phyloP scores from a whole-genome alignment of 2,888 invertebrate genomes.

The Bellardia bayeri region DNA sequence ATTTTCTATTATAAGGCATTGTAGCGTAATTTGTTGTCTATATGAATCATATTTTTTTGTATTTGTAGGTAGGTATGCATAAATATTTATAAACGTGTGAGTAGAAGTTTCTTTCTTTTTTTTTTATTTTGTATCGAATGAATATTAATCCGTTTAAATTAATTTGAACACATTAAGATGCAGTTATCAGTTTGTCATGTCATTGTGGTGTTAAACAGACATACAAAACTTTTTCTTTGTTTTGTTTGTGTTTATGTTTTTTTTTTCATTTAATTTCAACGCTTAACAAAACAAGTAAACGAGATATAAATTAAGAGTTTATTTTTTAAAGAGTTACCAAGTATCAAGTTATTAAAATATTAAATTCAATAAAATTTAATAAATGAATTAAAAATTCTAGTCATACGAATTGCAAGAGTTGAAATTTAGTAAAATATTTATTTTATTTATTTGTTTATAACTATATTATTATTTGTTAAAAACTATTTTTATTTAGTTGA shows the following conservation, averaged over 20 bases:
- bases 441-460: no score
- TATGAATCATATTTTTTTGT: constrained; percentile 28
- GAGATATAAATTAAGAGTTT: constrained; percentile 54
- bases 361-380: constrained; percentile 5
- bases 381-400: constrained; percentile 43
- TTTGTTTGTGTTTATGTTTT: neutral
- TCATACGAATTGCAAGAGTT: neutral
- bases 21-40: constrained; percentile 28
- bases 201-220: constrained; percentile 62
- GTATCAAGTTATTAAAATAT: constrained; percentile 32
- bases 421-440: no score
- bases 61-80: neutral
- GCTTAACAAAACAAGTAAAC: constrained; percentile 25
- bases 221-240: constrained; percentile 40
- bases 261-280: constrained; percentile 9
- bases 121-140: constrained; percentile 65
- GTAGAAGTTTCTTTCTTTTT: neutral
- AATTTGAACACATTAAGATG: constrained; percentile 76
- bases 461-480: no score
- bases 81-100: constrained; percentile 47
- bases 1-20: constrained; percentile 34
- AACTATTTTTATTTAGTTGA: no score
- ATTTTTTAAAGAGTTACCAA: constrained; percentile 39
- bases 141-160: constrained; percentile 76
- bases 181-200: constrained; percentile 75